Evolutionary conservation across 2,113 vertebrate species (phyloP), one percentile per base, ranked within the genome.

Genomic region (Sclerurus mexicanus): DNA sequence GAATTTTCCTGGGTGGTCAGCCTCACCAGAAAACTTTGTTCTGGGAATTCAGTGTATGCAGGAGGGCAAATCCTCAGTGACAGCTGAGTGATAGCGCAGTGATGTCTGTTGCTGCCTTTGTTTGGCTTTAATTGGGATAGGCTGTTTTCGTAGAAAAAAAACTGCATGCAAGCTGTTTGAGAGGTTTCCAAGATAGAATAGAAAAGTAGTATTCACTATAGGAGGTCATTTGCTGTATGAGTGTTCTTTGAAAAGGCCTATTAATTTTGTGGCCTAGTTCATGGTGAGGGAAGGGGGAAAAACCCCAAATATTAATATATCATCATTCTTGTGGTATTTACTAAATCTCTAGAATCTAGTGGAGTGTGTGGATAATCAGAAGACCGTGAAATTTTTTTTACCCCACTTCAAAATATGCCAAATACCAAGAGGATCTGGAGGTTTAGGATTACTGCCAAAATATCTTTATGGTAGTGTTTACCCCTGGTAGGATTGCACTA

Each of bases 351-450:
- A 68, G 60, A 86, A 92, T 83, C 47, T 87, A 94, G 39, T 93
- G 66, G 73, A 95, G 56, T 92, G 40, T 95, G 69, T 90, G 73
- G 69, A 25, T 96, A 94, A 82, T 92, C 90, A 90, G 68, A 94
- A 96, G 83, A 93, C 92, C 73, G n/a, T 95, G 93, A 95, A 68
- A 89, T 94, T 96, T 89, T 67, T 93, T 94, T 92, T 93, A 78
- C 31, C 55, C 83, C 56, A 20, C 83, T 95, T 86, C 68, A 89
- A 93, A 95, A 92, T 93, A 68, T 82, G 86, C 82, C 86, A 90
- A 92, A 96, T 80, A 64, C 87, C 79, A 89, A 89, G 90, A 91
- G 74, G 47, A 93, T 93, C 88, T 87, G 72, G 86, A 94, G 86
- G 93, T 68, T 96, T 96, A 88, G 92, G 68, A 67, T 62, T 91